Conservation (phyloP, 2,797 vertebrate genomes). For the Periophthalmus magnuspinnatus region DNA sequence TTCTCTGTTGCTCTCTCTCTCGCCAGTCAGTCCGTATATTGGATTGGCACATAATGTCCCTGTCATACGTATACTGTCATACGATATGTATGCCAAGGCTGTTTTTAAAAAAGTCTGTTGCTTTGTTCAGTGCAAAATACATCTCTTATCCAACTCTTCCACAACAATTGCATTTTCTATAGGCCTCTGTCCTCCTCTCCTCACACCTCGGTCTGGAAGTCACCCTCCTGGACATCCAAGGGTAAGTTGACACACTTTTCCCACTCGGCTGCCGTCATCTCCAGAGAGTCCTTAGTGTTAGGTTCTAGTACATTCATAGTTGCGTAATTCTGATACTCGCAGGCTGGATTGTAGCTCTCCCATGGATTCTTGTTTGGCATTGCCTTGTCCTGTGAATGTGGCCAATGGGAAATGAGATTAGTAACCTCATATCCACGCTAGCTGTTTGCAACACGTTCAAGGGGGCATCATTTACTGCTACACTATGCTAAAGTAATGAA, state of each 20-base stretch:
- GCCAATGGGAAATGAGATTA: constrained; percentile 55
- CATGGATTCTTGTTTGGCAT: constrained; percentile 94
- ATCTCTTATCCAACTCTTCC: constrained; percentile 72
- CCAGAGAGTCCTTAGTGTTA: constrained; percentile 94
- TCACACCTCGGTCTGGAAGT: constrained; percentile 99
- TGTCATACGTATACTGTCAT: constrained; percentile 86
- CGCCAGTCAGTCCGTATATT: constrained; percentile 69
- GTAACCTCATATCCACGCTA: constrained; percentile 55
- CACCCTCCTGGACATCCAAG: constrained; percentile 98
- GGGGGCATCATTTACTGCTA: constrained; percentile 44
- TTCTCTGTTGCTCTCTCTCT: constrained; percentile 53
- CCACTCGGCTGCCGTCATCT: constrained; percentile 98
- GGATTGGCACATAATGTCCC: constrained; percentile 91
- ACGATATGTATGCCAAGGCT: constrained; percentile 88
- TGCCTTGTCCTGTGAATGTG: constrained; percentile 89
- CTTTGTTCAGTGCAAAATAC: constrained; percentile 91
- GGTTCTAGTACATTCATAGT: constrained; percentile 98
- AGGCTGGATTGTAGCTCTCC: constrained; percentile 97
- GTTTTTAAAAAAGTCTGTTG: constrained; percentile 87
- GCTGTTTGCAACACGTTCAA: constrained; percentile 42
- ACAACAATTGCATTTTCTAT: constrained; percentile 64
- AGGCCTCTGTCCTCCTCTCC: constrained; percentile 35
- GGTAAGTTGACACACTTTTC: constrained; percentile 99
- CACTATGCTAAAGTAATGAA: constrained; percentile 54
- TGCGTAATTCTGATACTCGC: constrained; percentile 99